Evolutionary conservation across 2,797 vertebrate species (phyloP).

Genomic region (Myotis findleyi): DNA sequence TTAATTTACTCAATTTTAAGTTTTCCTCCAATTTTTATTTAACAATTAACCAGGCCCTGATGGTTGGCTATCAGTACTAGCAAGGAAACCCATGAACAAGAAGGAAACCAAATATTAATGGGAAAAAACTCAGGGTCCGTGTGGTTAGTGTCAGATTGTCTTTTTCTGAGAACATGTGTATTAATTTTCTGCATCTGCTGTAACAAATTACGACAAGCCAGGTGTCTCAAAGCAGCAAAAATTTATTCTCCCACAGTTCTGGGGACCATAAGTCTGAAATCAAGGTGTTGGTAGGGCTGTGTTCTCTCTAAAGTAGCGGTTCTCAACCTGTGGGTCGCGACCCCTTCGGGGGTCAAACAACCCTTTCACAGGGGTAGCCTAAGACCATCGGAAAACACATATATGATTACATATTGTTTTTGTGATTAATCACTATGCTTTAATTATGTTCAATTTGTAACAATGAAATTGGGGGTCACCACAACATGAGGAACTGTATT

Average conservation of each 20-base stretch:
- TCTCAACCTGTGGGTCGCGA: no score
- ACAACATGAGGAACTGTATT: no score
- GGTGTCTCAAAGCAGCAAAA: background rate
- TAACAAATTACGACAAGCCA: background rate
- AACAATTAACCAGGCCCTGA: background rate
- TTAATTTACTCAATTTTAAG: slow-evolving; percentile 13
- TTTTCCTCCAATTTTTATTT: slow-evolving; percentile 18
- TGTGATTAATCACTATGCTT: no score
- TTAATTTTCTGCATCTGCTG: background rate
- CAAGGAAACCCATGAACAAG: background rate
- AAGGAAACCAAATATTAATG: background rate
- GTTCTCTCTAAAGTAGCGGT: background rate
- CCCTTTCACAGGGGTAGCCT: no score
- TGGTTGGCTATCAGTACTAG: background rate
- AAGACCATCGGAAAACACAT: no score
- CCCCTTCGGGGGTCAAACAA: no score
- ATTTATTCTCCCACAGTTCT: background rate
- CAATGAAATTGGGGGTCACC: no score
- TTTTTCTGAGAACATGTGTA: background rate
- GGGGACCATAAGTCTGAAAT: background rate
- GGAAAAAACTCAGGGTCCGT: background rate
- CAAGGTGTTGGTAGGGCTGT: background rate
- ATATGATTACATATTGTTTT: no score
- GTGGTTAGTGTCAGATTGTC: background rate
- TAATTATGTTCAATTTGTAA: no score